Conservation (phyloP, 2,888 invertebrate genomes). For the Chrysopilus asiliformis region DNA sequence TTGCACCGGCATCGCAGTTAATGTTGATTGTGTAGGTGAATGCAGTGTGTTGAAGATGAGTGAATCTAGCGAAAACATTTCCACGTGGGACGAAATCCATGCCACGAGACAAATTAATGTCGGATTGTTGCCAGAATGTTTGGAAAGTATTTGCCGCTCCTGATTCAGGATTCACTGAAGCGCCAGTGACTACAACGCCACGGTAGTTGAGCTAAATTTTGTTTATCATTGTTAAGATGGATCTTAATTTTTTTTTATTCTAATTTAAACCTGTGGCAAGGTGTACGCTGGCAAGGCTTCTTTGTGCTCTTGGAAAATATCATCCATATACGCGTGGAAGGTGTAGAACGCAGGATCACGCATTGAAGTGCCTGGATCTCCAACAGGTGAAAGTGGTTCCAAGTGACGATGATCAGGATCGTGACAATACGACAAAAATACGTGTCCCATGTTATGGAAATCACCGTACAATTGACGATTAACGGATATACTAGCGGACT, state of each 20-base stretch:
- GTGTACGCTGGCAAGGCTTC: slow-evolving; percentile 52
- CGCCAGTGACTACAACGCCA: slow-evolving; percentile 42
- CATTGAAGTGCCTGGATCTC: slow-evolving; percentile 74
- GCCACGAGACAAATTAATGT: slow-evolving; percentile 65
- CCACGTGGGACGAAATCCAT: slow-evolving; percentile 66
- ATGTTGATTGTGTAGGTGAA: slow-evolving; percentile 52
- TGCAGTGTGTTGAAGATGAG: slow-evolving; percentile 62
- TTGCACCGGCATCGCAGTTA: slow-evolving; percentile 39
- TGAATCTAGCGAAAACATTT: slow-evolving; percentile 54
- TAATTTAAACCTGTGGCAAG: slow-evolving; percentile 43
- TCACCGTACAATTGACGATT: slow-evolving; percentile 30
- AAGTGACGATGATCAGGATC: slow-evolving; percentile 53
- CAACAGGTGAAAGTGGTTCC: slow-evolving; percentile 43
- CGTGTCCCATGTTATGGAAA: slow-evolving; percentile 66
- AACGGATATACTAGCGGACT: slow-evolving; percentile 41
- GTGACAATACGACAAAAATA: slow-evolving; percentile 54
- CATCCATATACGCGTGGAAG: slow-evolving; percentile 70
- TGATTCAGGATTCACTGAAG: slow-evolving; percentile 38
- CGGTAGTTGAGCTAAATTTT: slow-evolving; percentile 15
- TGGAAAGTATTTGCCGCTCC: slow-evolving; percentile 48
- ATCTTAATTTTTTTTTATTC: too few relatives aligned
- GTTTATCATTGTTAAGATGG: too few relatives aligned
- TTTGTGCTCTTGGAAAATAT: slow-evolving; percentile 64
- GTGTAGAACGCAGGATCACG: slow-evolving; percentile 76
- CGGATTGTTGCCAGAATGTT: slow-evolving; percentile 70